Percentiles rank a stretch among this genome's conserved stretches.
Conservation (phyloP, 2,888 invertebrate genomes). For the Oscheius myriophilus region DNA sequence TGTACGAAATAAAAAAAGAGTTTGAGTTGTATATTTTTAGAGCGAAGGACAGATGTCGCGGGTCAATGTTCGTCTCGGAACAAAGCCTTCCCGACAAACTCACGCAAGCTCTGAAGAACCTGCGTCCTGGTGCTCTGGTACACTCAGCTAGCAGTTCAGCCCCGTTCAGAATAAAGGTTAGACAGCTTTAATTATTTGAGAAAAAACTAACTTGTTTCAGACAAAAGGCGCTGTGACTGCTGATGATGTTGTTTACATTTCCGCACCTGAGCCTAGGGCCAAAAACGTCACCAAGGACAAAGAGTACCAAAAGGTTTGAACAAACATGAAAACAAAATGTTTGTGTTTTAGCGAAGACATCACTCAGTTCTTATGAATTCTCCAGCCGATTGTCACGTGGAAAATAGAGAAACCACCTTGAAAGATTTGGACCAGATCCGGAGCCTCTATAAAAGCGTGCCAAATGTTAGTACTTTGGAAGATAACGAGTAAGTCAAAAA, state of each 20-base stretch:
- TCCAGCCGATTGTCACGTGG: slow-evolving; percentile 10
- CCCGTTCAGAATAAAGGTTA: slow-evolving; percentile 25
- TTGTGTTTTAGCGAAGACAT: slow-evolving; percentile 8
- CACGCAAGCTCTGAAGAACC: slow-evolving; percentile 47
- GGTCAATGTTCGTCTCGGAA: slow-evolving; percentile 29
- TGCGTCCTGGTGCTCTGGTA: slow-evolving; percentile 46
- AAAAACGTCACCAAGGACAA: slow-evolving; percentile 8
- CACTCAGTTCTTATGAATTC: slow-evolving; percentile 20
- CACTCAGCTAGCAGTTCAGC: slow-evolving; percentile 45
- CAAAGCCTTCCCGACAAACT: slow-evolving; percentile 44
- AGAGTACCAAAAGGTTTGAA: slow-evolving; percentile 3
- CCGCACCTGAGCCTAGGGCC: slow-evolving; percentile 22
- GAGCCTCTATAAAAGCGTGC: slow-evolving; percentile 52
- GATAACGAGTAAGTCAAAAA: slow-evolving; percentile 22
- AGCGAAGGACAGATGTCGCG: slow-evolving; percentile 23
- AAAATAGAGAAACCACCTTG: slow-evolving; percentile 33
- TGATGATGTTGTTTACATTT: slow-evolving; percentile 54
- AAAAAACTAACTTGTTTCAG: slow-evolving; percentile 1
- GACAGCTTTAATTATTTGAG: background rate
- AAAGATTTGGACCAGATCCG: slow-evolving; percentile 52
- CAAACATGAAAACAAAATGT: background rate
- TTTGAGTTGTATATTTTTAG: no score
- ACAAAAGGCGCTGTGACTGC: slow-evolving; percentile 43
- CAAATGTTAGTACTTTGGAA: slow-evolving; percentile 41
- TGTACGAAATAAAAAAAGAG: no score